Evolutionary conservation across 2,113 vertebrate species (phyloP).

Genomic region (Hippolais icterina): DNA sequence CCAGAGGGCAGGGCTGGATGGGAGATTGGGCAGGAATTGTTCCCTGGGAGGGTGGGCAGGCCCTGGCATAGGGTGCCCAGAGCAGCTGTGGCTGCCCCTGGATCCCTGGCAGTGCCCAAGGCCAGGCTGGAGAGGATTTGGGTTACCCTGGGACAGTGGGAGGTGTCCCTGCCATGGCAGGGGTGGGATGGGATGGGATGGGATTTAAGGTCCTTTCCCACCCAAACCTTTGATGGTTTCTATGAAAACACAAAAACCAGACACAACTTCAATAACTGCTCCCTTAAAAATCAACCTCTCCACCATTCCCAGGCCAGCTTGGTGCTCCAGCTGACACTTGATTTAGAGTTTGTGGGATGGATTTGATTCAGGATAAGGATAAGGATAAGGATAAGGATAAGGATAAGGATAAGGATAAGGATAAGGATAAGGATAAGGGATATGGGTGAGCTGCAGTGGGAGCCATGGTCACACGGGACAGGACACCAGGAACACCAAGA

Average conservation of each 20-base stretch:
- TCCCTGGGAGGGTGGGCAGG: neutral
- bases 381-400: too few relatives aligned
- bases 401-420: too few relatives aligned
- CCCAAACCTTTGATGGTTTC: neutral
- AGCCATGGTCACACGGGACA: rapidly evolving
- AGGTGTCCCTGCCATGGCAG: neutral
- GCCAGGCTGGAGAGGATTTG: neutral
- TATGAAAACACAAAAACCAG: neutral
- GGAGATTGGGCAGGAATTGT: neutral
- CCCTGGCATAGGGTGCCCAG: neutral
- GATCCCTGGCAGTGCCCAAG: neutral
- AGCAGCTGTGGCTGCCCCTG: neutral
- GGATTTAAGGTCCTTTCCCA: rapidly evolving
- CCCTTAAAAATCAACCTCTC: neutral
- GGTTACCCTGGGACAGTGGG: neutral
- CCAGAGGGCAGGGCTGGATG: neutral
- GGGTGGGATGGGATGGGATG: rapidly evolving
- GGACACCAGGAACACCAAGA: neutral
- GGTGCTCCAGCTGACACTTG: neutral
- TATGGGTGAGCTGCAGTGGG: rapidly evolving
- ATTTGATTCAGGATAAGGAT: neutral
- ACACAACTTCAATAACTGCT: neutral
- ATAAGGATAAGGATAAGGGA: neutral
- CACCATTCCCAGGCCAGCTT: neutral
- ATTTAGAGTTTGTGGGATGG: neutral